Percentiles rank a stretch among this genome's conserved stretches.
Conservation (phyloP, 2,888 invertebrate species). For the Andrena haemorrhoa region DNA sequence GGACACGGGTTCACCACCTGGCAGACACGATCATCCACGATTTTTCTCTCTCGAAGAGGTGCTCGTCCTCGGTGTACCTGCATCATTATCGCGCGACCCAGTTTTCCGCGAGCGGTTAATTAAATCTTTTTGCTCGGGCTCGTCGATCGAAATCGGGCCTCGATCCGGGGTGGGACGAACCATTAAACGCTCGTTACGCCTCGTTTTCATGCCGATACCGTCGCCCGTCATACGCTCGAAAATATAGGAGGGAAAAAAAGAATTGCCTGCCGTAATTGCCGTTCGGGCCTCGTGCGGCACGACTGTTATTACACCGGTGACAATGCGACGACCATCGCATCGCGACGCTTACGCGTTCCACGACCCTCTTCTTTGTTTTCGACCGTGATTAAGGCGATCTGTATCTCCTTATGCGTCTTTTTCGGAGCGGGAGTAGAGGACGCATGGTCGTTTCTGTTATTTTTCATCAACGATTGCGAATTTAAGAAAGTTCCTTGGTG, state of each 20-base stretch:
- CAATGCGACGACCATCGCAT: slow-evolving; percentile 11
- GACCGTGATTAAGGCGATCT: slow-evolving; percentile 1
- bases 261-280: slow-evolving; percentile 39
- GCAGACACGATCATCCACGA: slow-evolving; percentile 8
- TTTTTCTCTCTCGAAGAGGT: slow-evolving; percentile 15
- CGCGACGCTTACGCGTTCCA: not conserved
- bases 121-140: slow-evolving; percentile 58
- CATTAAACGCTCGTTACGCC: slow-evolving; percentile 65
- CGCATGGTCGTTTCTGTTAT: not conserved
- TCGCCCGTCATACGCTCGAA: slow-evolving; percentile 20
- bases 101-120: slow-evolving; percentile 63
- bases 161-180: slow-evolving; percentile 34
- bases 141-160: slow-evolving; percentile 39
- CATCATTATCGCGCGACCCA: slow-evolving; percentile 67
- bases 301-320: slow-evolving; percentile 34
- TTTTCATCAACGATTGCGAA: not conserved
- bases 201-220: slow-evolving; percentile 49
- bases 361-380: slow-evolving; percentile 19
- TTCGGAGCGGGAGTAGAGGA: not conserved
- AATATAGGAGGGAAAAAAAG: slow-evolving; percentile 16
- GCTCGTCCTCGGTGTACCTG: slow-evolving; percentile 29
- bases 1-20: not conserved
- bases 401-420: not conserved
- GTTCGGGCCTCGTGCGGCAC: not conserved
- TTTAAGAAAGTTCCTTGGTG: not conserved